These are phyloP conservation scores for Barbus barbus DNA, from an alignment of 2,113 vertebrate genomes.

Conservation along the genomic window DNA sequence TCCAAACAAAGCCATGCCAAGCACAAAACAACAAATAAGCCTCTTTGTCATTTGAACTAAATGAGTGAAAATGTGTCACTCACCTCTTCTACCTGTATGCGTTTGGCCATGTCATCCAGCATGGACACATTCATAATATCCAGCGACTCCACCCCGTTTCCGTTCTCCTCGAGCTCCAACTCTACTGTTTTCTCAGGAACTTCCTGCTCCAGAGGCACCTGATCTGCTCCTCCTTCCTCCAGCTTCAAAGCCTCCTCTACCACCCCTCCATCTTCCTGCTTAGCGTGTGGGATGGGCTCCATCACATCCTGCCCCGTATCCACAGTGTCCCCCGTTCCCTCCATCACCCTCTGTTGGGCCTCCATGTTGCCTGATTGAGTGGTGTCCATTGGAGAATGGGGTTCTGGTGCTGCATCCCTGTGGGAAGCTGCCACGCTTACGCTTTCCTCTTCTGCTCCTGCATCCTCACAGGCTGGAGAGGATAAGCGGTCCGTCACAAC, in stretches of 20 bases:
- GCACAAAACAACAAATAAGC: background rate
- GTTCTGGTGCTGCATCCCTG: slow-evolving; percentile 9
- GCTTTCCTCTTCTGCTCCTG: slow-evolving; percentile 43
- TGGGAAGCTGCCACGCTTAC: background rate
- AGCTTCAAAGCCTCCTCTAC: slow-evolving; percentile 55
- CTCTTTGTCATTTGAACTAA: background rate
- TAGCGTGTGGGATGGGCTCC: background rate
- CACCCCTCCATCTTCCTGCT: slow-evolving; percentile 6
- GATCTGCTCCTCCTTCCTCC: slow-evolving; percentile 56
- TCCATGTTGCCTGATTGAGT: background rate
- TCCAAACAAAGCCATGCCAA: background rate
- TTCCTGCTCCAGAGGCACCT: slow-evolving; percentile 47
- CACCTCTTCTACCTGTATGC: slow-evolving; percentile 94
- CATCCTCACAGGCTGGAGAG: slow-evolving; percentile 50
- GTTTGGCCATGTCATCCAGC: slow-evolving; percentile 90
- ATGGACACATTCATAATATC: slow-evolving; percentile 68
- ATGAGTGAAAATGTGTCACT: slow-evolving; percentile 41
- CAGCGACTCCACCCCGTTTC: slow-evolving; percentile 60
- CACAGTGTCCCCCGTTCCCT: slow-evolving; percentile 52
- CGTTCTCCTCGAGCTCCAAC: slow-evolving; percentile 66
- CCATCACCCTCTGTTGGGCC: slow-evolving; percentile 8
- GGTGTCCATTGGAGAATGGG: background rate
- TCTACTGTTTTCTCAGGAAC: slow-evolving; percentile 59
- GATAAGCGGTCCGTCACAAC: slow-evolving; percentile 48
- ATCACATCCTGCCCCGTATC: slow-evolving; percentile 40